Conservation (phyloP, 1,140 invertebrate genomes). For the Laupala kohalensis region DNA sequence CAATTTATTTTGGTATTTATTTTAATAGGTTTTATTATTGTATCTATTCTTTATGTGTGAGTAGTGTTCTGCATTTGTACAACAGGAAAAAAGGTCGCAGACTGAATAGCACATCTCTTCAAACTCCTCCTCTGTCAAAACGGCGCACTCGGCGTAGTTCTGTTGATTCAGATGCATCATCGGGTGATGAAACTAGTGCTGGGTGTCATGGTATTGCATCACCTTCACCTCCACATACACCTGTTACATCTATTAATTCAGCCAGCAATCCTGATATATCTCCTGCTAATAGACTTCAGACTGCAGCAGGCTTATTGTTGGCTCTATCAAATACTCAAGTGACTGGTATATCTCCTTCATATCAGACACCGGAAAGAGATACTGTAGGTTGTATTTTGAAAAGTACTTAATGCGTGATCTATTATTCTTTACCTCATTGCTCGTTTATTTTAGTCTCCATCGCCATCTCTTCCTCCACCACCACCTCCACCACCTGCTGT, state of each 20-base stretch:
- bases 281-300: neutral
- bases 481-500: neutral
- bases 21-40: neutral
- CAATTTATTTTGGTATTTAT: neutral
- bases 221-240: constrained; percentile 20
- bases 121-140: constrained; percentile 30
- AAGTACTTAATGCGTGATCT: neutral
- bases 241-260: neutral
- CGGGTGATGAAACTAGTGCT: constrained; percentile 44
- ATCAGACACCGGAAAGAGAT: neutral
- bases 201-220: neutral
- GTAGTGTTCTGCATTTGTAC: neutral
- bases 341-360: neutral
- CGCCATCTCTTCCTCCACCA: neutral
- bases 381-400: neutral
- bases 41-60: neutral
- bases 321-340: constrained; percentile 34
- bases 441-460: too few relatives aligned
- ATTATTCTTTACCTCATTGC: too few relatives aligned
- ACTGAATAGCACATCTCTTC: constrained; percentile 31
- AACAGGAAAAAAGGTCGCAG: constrained; percentile 44
- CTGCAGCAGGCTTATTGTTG: constrained; percentile 42
- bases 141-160: constrained; percentile 51
- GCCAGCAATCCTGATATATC: neutral
- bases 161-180: constrained; percentile 59